These are phyloP conservation scores for Pristionchus mayeri DNA, from an alignment of 2,888 invertebrate species.

Conservation along the genomic window DNA sequence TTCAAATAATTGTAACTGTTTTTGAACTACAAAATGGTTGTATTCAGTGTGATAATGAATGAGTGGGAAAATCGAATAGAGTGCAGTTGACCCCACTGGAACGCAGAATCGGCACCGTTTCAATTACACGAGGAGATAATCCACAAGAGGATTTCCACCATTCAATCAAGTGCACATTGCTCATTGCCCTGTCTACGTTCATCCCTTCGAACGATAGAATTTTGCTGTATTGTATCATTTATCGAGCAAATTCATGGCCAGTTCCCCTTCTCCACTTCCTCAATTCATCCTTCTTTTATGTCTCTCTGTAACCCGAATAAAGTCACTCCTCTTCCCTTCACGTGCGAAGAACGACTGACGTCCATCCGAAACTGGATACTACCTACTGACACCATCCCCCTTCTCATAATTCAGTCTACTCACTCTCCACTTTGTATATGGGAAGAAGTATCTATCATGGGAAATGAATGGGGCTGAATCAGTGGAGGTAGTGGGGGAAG, in stretches of 20 bases:
- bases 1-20: too few species aligned
- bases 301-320: not conserved
- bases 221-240: too few species aligned
- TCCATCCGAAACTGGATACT: not conserved
- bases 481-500: too few species aligned
- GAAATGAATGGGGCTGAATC: too few species aligned
- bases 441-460: not conserved
- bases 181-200: not conserved
- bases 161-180: not conserved
- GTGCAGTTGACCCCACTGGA: too few species aligned
- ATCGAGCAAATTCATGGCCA: too few species aligned
- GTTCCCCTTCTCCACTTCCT: not conserved
- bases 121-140: not conserved
- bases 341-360: not conserved
- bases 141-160: not conserved
- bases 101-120: conserved; percentile 1
- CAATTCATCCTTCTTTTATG: not conserved
- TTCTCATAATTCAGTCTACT: not conserved
- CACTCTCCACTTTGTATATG: not conserved
- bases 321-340: not conserved
- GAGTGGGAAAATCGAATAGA: too few species aligned
- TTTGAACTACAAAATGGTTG: too few species aligned
- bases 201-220: too few species aligned
- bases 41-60: too few species aligned
- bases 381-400: not conserved